Base-by-base conservation (phyloP, 1,140 invertebrate species). In the Semibalanus balanoides region DNA sequence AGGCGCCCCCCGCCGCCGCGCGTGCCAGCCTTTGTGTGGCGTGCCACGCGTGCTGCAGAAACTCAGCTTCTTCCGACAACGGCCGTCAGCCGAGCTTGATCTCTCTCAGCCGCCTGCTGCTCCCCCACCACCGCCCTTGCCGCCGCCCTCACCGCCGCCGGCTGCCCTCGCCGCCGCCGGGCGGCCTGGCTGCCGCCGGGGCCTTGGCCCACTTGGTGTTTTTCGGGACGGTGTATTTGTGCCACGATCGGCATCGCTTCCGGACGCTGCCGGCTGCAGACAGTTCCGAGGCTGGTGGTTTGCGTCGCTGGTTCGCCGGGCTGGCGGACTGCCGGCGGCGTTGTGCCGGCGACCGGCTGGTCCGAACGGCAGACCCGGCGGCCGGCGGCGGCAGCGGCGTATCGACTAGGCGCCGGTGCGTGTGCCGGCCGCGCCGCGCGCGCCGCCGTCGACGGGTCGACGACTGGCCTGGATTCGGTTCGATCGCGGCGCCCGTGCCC, bases 121-220 rank as follows among this genome's bases (percentile, higher is more conserved):
- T 7, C n/a, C n/a, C n/a, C n/a, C n/a, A n/a, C n/a, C n/a, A n/a
- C 35, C 35, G 5, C 5, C 35, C 35, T 40, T 40, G 35, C 5
- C 35, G 5, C 35, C 35, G 35, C 35, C 5, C 17, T 17, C 35
- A 40, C 35, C 35, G 35, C 35, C 35, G 35, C 35, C 35, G n/a
- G 35, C 35, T 40, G 35, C 51, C 22, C 11, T 3, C 22, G 51
- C 51, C 11, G 51, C 51, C 22, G 51, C 51, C n/a, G n/a, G n/a
- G n/a, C n/a, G n/a, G n/a, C n/a, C n/a, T n/a, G n/a, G n/a, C n/a
- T n/a, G 14, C 51, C 22, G 51, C 51, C 22, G 51, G 35, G 51
- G 51, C 51, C 51, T 64, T 64, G 51, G 51, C 51, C 51, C 51
- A 64, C 51, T 64, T 64, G 51, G 51, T 64, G 51, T 64, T 64